Evolutionary conservation across 2,113 vertebrate species (phyloP).

Genomic region (Grammomys surdaster): DNA sequence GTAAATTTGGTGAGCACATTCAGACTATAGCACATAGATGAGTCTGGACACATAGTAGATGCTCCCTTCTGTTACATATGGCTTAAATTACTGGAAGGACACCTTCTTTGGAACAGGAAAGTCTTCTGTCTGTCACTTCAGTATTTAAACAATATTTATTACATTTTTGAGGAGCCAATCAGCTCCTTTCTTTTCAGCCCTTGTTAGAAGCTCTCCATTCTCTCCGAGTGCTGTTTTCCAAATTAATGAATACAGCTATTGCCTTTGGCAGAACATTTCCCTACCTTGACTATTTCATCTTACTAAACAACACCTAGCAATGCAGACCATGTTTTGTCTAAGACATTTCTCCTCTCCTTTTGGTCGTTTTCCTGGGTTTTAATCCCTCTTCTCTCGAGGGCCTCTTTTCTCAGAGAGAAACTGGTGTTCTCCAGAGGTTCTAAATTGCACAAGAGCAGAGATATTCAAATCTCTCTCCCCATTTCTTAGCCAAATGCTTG

Average conservation of each 20-base stretch:
- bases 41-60: neutral
- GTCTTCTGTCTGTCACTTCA: neutral
- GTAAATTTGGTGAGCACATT: neutral
- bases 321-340: neutral
- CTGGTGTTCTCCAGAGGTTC: neutral
- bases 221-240: slow-evolving; percentile 33
- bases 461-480: neutral
- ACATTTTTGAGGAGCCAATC: neutral
- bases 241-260: neutral
- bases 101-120: neutral
- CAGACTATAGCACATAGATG: neutral
- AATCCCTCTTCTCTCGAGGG: slow-evolving; percentile 34
- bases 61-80: neutral
- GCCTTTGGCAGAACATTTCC: neutral
- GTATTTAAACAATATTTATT: neutral
- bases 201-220: neutral
- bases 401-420: slow-evolving; percentile 9
- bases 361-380: slow-evolving; percentile 28
- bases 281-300: neutral
- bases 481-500: neutral
- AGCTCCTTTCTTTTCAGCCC: neutral
- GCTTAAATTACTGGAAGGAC: neutral
- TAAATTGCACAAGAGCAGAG: neutral
- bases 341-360: slow-evolving; percentile 8
- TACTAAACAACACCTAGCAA: neutral